These are phyloP conservation scores for Scolopax mira DNA, from an alignment of 2,113 vertebrate genomes.

Conservation along the genomic window DNA sequence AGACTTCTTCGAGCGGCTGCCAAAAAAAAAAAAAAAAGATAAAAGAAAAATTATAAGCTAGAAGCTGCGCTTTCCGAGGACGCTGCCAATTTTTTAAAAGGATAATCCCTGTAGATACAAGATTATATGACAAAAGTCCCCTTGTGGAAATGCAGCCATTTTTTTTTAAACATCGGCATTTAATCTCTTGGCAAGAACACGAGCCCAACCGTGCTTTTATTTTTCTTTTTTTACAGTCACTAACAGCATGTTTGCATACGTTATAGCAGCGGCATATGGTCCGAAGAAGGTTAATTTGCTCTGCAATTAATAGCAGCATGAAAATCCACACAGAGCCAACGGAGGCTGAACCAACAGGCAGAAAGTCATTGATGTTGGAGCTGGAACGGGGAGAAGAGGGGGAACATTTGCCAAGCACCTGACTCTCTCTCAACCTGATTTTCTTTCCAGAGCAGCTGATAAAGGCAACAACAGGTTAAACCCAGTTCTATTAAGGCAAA, in stretches of 20 bases:
- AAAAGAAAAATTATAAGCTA: not conserved
- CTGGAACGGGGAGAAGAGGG: not conserved
- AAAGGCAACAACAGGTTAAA: slow-evolving; percentile 3
- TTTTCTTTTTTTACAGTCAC: not conserved
- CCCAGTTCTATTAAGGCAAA: not conserved
- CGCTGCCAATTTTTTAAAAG: not conserved
- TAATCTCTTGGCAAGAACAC: not conserved
- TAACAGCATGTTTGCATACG: not conserved
- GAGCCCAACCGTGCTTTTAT: not conserved
- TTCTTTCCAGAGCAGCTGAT: not conserved
- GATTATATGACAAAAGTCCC: not conserved
- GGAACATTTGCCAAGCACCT: not conserved
- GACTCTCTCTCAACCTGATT: not conserved
- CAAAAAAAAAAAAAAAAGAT: not conserved
- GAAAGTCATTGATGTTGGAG: not conserved
- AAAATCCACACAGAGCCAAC: not conserved
- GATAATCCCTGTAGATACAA: slow-evolving; percentile 60
- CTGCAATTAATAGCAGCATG: not conserved
- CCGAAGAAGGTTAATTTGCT: not conserved
- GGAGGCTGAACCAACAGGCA: not conserved
- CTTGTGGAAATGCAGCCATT: not conserved
- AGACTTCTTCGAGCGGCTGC: slow-evolving; percentile 17
- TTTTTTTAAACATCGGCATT: not conserved
- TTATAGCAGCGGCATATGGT: not conserved
- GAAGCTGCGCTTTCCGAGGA: slow-evolving; percentile 10